These are phyloP conservation scores for Hephaestus fuliginosus DNA, from an alignment of 2,797 vertebrate genomes.

Conservation along the genomic window DNA sequence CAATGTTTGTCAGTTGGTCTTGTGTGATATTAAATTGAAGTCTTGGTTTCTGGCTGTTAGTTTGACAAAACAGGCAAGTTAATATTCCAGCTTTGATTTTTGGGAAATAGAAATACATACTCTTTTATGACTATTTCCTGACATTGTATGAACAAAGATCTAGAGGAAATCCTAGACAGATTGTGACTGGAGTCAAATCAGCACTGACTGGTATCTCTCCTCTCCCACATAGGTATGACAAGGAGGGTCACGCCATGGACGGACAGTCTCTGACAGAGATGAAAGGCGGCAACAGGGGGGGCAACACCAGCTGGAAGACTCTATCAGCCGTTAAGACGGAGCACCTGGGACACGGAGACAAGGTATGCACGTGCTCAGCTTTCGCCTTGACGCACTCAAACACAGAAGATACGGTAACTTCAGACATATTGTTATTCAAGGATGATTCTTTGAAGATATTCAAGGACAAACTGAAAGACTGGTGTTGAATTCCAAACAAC, in stretches of 20 bases:
- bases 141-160: background rate
- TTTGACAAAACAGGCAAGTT: background rate
- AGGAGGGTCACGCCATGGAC: constrained; percentile 93
- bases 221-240: constrained; percentile 90
- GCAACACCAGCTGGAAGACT: constrained; percentile 93
- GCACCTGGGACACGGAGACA: constrained; percentile 96
- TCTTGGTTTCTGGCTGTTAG: background rate
- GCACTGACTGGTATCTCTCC: constrained; percentile 4
- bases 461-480: constrained; percentile 55
- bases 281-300: constrained; percentile 77
- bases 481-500: constrained; percentile 54
- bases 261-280: constrained; percentile 92
- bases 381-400: constrained; percentile 26
- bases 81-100: background rate
- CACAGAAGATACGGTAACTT: constrained; percentile 30
- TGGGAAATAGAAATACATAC: background rate
- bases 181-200: background rate
- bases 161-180: background rate
- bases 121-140: background rate
- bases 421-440: constrained; percentile 58
- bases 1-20: background rate
- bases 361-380: constrained; percentile 83
- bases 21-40: background rate
- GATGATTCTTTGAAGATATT: constrained; percentile 51
- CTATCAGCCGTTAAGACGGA: constrained; percentile 92